A percentile compares a stretch with the other conserved stretches of the same genome.
phyloP scores from a whole-genome alignment of 2,113 vertebrate species.

The Misgurnus mizolepis region DNA sequence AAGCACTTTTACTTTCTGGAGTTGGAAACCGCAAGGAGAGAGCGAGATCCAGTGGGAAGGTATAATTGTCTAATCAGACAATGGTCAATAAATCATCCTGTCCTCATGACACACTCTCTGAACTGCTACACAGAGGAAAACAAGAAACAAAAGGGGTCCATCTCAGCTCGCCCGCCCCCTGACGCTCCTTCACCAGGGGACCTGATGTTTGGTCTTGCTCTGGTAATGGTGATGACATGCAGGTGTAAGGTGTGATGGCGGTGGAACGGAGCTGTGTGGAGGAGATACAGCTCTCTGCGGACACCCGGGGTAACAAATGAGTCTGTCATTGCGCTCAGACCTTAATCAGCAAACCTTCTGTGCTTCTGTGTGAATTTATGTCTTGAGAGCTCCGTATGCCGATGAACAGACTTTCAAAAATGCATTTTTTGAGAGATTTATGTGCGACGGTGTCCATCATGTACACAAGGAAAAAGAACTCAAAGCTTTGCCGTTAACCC shows the following conservation, averaged over 20 bases:
- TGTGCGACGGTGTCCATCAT: not conserved
- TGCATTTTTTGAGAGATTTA: conserved; percentile 12
- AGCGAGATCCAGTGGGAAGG: conserved; percentile 17
- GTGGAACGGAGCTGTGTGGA: conserved; percentile 56
- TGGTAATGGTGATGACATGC: conserved; percentile 64
- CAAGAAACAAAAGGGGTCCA: conserved; percentile 40
- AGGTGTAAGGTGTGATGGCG: conserved; percentile 51
- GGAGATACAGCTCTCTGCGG: conserved; percentile 64
- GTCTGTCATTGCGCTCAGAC: conserved; percentile 68
- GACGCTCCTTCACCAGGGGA: conserved; percentile 52
- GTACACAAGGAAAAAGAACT: conserved; percentile 12
- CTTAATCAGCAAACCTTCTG: conserved; percentile 64
- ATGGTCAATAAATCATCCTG: conserved; percentile 51
- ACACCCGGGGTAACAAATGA: conserved; percentile 68
- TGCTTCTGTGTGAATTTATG: conserved; percentile 42
- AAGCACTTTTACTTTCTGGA: not conserved
- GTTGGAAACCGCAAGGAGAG: not conserved
- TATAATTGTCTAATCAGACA: conserved; percentile 36
- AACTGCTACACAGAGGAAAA: conserved; percentile 19
- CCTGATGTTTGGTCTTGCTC: conserved; percentile 58
- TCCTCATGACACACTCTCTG: conserved; percentile 27
- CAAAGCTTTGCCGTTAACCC: not conserved
- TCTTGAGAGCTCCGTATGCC: conserved; percentile 30
- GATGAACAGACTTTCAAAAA: conserved; percentile 3
- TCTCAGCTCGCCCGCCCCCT: conserved; percentile 38